Evolutionary conservation across 1,140 invertebrate species (phyloP), one percentile per base, ranked within the genome.

Genomic region (Neodiprion fabricii): DNA sequence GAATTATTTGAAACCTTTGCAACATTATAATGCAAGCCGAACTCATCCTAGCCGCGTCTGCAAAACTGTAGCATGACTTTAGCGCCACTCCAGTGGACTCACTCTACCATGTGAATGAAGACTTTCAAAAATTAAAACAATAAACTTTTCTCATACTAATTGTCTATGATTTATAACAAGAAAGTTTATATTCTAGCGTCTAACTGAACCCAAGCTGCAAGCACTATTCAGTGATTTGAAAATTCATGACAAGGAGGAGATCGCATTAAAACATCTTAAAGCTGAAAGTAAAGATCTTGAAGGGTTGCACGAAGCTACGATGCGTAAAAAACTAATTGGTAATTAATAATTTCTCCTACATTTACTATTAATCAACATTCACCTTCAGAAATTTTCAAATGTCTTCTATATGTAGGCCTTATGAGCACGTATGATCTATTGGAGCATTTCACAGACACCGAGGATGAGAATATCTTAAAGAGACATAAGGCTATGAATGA

Each of bases 231-330:
- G 94, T 83, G 96, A 98, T 83, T 85, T 98, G 0, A 96, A 95
- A 88, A 91, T 97, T 67, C 96, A 98, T 74, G 97, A 98, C 81
- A 97, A 97, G 89, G 94, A 97, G 85, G 96, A 98, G 89, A 89
- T 96, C 12, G 91, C 92, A 1, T 92, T 92, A 79, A 98, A 98
- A 85, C 93, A 94, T 81, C 82, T 94, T 0, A 96, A 94, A 80
- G 90, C 92, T 73, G 95, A 97, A 79, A 94, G 95, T 50, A 91
- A 92, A 76, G 96, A 98, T 87, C 94, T 95, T 82, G 95, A 95
- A 82, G 97, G 96, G 0, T 81, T 96, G 0, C 94, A 94, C 85
- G 96, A 96, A 85, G 94, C 95, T 3, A 92, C 94, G 81, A 82
- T 98, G 12, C 89, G 96, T 40, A 92, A 93, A 73, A 96, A 95